Evolutionary conservation across 2,113 vertebrate species (phyloP).

Genomic region (Boulengerochromis microlepis): DNA sequence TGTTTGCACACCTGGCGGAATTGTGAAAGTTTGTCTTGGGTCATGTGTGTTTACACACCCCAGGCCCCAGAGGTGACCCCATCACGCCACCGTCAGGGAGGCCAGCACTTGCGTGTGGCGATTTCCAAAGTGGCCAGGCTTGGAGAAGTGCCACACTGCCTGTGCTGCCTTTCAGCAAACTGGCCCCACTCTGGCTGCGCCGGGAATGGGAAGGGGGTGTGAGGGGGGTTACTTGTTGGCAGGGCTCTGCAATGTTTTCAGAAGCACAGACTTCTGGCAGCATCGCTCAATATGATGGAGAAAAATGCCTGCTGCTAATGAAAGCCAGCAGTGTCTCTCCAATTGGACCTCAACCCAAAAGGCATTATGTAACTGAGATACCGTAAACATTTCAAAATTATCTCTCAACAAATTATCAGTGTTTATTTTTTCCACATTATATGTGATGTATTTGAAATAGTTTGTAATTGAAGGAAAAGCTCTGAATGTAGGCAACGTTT

Average conservation of each 20-base stretch:
- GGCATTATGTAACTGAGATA: constrained; percentile 70
- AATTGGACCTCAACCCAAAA: constrained; percentile 51
- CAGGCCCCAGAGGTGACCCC: constrained; percentile 69
- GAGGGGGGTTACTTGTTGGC: constrained; percentile 45
- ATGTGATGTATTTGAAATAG: constrained; percentile 55
- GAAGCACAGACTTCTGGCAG: constrained; percentile 70
- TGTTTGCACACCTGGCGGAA: constrained; percentile 72
- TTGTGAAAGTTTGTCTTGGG: constrained; percentile 72
- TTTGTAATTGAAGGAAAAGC: constrained; percentile 36
- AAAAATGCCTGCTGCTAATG: constrained; percentile 70
- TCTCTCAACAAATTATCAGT: constrained; percentile 68
- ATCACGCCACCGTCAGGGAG: constrained; percentile 50
- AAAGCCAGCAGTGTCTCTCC: constrained; percentile 72
- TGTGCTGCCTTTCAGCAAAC: constrained; percentile 63
- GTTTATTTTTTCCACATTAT: constrained; percentile 63
- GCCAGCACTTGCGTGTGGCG: constrained; percentile 60
- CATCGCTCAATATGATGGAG: constrained; percentile 60
- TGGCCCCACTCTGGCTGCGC: constrained; percentile 55
- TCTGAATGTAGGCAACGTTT: neutral
- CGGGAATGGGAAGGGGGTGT: neutral
- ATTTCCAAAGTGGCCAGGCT: constrained; percentile 63
- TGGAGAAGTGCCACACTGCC: constrained; percentile 55
- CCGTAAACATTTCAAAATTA: constrained; percentile 70
- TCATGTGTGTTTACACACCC: constrained; percentile 68
- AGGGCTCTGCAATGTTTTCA: constrained; percentile 64